Base-by-base conservation (phyloP, 2,113 vertebrate species). In the Microcebus griseorufus region DNA sequence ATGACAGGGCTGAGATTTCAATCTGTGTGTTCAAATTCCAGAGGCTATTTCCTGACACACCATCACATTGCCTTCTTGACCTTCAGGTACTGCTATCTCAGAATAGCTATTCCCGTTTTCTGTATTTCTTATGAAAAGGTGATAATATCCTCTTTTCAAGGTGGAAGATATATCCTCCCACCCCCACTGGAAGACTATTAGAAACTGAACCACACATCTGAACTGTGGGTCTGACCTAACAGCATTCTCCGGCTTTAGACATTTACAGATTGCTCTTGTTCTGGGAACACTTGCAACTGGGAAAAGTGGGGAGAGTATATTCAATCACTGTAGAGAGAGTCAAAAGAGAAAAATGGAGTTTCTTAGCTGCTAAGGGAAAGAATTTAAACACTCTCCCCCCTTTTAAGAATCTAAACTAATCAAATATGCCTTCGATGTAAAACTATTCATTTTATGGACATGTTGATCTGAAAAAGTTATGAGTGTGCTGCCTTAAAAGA, bases 231-330 rank as follows among this genome's bases (percentile, higher is more conserved):
- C 73, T 64, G 65, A 42, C 39, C 45, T 58, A n/a, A n/a, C 5
- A n/a, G n/a, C 34, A 34, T 34, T 73, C 58, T 89, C n/a, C 12
- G 18, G 42, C 29, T 88, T 92, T 51, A 72, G 73, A 83, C 42
- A 51, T 62, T 93, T 72, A 84, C 94, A 87, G 27, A 83, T 60
- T 58, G 45, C 45, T 88, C 69, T 80, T 90, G 13, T 93, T 94
- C 88, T 87, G 67, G 58, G 48, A 55, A 48, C 87, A 32, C 45
- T 39, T 37, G 23, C 60, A 72, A 34, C 37, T 62, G 72, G 6
- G 13, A 76, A 72, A 42, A 51, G 20, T n/a, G 80, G 32, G 14
- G 73, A 81, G 69, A 76, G 73, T 34, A 60, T 55, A 65, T 64
- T 89, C 27, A 23, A 55, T 81, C 72, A 90, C 53, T 39, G 17